phyloP scores from a whole-genome alignment of 2,888 invertebrate species.

The Drymonia ruficornis region DNA sequence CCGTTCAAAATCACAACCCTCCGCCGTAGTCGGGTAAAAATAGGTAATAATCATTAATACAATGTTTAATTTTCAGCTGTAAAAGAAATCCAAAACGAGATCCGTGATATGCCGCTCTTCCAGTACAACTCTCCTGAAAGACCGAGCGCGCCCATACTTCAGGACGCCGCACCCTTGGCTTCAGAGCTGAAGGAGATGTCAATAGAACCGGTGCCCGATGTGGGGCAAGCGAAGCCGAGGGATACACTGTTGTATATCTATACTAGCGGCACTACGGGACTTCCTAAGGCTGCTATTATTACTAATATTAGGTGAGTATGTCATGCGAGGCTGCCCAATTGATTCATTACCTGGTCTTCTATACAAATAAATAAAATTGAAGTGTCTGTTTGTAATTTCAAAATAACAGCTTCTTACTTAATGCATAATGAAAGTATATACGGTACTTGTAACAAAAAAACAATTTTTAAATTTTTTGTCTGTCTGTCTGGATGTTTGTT shows the following conservation, averaged over 20 bases:
- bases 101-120: slow-evolving; percentile 77
- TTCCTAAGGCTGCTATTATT: slow-evolving; percentile 98
- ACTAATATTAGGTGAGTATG: slow-evolving; percentile 89
- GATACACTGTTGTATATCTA: slow-evolving; percentile 94
- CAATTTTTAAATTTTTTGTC: too few relatives aligned
- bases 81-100: slow-evolving; percentile 73
- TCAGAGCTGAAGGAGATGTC: slow-evolving; percentile 77
- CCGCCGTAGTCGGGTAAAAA: too few relatives aligned
- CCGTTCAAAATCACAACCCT: too few relatives aligned
- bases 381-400: too few relatives aligned
- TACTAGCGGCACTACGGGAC: slow-evolving; percentile 98
- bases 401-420: too few relatives aligned
- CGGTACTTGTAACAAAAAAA: too few relatives aligned
- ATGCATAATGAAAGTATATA: too few relatives aligned
- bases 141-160: slow-evolving; percentile 46
- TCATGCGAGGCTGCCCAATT: too few relatives aligned
- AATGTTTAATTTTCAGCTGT: slow-evolving; percentile 69
- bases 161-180: slow-evolving; percentile 71
- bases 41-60: too few relatives aligned
- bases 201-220: slow-evolving; percentile 53
- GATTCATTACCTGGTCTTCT: too few relatives aligned
- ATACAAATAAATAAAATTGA: too few relatives aligned
- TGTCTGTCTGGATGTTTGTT: too few relatives aligned
- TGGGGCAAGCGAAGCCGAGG: slow-evolving; percentile 64
- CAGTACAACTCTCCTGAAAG: slow-evolving; percentile 78